Conservation (phyloP, 2,797 vertebrate species). For the Lagodon rhomboides region DNA sequence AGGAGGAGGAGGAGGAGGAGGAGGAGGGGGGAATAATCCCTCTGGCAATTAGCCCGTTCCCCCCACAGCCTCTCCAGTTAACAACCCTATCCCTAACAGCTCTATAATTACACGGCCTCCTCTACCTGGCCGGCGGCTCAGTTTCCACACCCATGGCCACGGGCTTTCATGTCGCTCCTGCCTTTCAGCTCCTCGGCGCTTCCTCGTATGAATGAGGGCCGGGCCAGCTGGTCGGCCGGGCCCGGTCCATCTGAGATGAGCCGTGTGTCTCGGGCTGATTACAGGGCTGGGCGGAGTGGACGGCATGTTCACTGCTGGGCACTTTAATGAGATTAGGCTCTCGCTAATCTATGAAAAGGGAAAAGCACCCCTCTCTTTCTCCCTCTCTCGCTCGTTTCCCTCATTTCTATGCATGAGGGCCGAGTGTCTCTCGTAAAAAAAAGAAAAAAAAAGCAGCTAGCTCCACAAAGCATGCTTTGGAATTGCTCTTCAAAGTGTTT, state of each 20-base stretch:
- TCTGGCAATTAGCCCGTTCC: conserved; percentile 89
- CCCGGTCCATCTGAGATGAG: conserved; percentile 80
- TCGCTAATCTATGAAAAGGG: conserved; percentile 86
- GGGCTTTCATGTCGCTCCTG: conserved; percentile 78
- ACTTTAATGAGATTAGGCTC: conserved; percentile 88
- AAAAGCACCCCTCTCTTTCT: conserved; percentile 70
- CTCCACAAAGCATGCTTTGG: conserved; percentile 76
- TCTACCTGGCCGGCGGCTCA: conserved; percentile 77
- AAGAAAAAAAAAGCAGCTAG: conserved; percentile 68
- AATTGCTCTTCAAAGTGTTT: conserved; percentile 81
- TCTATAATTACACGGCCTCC: conserved; percentile 93
- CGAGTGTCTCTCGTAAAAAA: conserved; percentile 68
- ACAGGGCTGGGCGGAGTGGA: conserved; percentile 81
- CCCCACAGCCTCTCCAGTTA: conserved; percentile 88
- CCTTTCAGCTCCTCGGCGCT: conserved; percentile 63
- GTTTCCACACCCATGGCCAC: conserved; percentile 75
- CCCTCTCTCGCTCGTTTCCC: conserved; percentile 55
- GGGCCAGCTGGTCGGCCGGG: conserved; percentile 73
- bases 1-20: conserved; percentile 19
- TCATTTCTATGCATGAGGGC: conserved; percentile 77
- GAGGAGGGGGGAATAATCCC: conserved; percentile 87
- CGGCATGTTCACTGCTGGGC: conserved; percentile 81
- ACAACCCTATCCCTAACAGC: conserved; percentile 95
- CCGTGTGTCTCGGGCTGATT: conserved; percentile 83
- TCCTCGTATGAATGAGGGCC: conserved; percentile 63